These are phyloP conservation scores for Nettapus auritus DNA, from an alignment of 2,113 vertebrate genomes.

Conservation along the genomic window DNA sequence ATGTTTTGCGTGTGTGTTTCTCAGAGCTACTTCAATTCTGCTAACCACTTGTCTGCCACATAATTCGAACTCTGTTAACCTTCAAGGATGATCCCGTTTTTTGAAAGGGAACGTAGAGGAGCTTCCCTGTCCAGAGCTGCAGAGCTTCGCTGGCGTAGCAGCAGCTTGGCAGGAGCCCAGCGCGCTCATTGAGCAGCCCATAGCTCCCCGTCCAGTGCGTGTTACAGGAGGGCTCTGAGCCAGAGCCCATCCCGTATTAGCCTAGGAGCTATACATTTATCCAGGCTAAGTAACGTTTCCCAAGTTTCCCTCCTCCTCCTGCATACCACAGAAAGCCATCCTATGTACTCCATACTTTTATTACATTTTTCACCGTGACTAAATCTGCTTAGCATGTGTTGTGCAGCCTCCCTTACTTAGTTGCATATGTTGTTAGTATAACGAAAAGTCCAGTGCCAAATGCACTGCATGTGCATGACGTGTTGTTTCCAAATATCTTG, in stretches of 20 bases:
- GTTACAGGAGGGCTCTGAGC: neutral
- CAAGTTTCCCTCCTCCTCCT: neutral
- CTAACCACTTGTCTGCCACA: neutral
- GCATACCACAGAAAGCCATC: neutral
- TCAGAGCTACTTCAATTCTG: neutral
- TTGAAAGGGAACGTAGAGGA: neutral
- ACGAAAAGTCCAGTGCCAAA: neutral
- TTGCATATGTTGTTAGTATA: neutral
- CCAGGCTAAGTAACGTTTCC: neutral
- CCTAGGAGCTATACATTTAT: neutral
- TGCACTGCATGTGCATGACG: neutral
- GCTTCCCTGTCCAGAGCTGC: constrained; percentile 19
- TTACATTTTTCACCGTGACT: neutral
- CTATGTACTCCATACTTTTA: neutral
- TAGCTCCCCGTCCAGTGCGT: neutral
- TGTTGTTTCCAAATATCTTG: constrained; percentile 29
- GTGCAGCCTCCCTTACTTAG: neutral
- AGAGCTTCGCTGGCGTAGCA: neutral
- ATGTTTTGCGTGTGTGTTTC: neutral
- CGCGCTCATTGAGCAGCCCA: neutral
- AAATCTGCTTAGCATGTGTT: constrained; percentile 1
- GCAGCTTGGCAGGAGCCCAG: neutral
- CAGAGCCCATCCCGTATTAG: neutral
- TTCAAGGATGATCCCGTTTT: neutral
- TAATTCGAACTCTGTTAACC: constrained; percentile 40